These are phyloP conservation scores for Homalodisca vitripennis DNA, from an alignment of 1,140 invertebrate species.

Conservation along the genomic window DNA sequence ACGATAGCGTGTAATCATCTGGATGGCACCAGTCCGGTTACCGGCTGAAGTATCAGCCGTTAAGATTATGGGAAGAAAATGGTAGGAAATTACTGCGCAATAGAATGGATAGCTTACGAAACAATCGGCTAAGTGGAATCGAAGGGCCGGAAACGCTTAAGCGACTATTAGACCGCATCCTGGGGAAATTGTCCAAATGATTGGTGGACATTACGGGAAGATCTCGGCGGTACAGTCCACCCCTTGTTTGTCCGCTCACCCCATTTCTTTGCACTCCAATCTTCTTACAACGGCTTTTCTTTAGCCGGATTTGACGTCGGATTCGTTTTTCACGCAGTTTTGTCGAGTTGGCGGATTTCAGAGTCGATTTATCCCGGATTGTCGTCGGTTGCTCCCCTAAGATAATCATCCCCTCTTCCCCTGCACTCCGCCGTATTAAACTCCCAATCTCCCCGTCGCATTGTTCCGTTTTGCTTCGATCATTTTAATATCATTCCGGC, in stretches of 20 bases:
- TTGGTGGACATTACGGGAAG: slow-evolving; percentile 21
- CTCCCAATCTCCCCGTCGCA: background rate
- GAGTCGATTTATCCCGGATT: slow-evolving; percentile 23
- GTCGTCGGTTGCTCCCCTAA: slow-evolving; percentile 18
- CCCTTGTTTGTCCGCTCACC: slow-evolving; percentile 18
- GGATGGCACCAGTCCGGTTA: no score
- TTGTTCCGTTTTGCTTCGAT: slow-evolving; percentile 13
- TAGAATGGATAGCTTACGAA: background rate
- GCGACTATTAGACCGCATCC: slow-evolving; percentile 5
- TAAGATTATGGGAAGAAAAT: no score
- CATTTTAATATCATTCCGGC: slow-evolving; percentile 23
- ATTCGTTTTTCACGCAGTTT: slow-evolving; percentile 21
- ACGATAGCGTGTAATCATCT: no score
- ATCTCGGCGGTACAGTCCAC: background rate
- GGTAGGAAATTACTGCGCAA: no score
- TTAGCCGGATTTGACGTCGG: slow-evolving; percentile 17
- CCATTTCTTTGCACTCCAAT: slow-evolving; percentile 15
- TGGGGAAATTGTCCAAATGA: slow-evolving; percentile 21
- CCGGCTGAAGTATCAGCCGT: no score
- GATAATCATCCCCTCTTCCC: slow-evolving; percentile 14
- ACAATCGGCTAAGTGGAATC: slow-evolving; percentile 2
- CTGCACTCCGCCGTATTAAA: slow-evolving; percentile 12
- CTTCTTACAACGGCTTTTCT: slow-evolving; percentile 24
- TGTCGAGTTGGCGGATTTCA: slow-evolving; percentile 26
- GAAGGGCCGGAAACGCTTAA: slow-evolving; percentile 8